Percentiles rank a stretch among this genome's conserved stretches.
These are phyloP conservation scores for Dinoponera quadriceps DNA, from an alignment of 1,140 invertebrate genomes.

Conservation along the genomic window DNA sequence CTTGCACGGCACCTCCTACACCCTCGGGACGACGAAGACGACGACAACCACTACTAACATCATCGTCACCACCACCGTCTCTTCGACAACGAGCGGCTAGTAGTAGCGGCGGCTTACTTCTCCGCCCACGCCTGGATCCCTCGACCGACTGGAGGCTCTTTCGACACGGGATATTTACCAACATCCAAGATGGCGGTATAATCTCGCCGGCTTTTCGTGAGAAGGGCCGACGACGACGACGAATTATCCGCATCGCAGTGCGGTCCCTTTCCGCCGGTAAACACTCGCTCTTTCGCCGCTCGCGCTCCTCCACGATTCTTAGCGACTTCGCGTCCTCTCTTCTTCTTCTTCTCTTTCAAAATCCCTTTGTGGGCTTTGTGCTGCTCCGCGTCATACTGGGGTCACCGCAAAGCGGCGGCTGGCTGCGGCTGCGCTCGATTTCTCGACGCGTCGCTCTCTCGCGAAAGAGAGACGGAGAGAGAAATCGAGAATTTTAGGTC, in stretches of 20 bases:
- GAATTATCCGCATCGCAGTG: slow-evolving; percentile 72
- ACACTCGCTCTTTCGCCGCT: slow-evolving; percentile 71
- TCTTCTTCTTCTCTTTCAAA: slow-evolving; percentile 42
- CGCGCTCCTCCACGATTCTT: slow-evolving; percentile 62
- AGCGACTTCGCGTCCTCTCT: slow-evolving; percentile 47
- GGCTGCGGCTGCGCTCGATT: slow-evolving; percentile 23
- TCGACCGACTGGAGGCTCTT: slow-evolving; percentile 72
- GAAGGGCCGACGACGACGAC: slow-evolving; percentile 71
- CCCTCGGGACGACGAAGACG: slow-evolving; percentile 47
- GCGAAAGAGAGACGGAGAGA: not conserved
- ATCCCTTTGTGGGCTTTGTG: slow-evolving; percentile 53
- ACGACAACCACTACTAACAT: slow-evolving; percentile 50
- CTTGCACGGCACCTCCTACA: slow-evolving; percentile 46
- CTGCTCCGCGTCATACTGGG: slow-evolving; percentile 16
- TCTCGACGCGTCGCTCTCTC: slow-evolving; percentile 56
- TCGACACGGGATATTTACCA: slow-evolving; percentile 84
- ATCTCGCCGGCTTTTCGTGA: slow-evolving; percentile 79
- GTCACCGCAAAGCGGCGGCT: slow-evolving; percentile 55
- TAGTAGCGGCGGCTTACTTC: slow-evolving; percentile 68
- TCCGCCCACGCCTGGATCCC: slow-evolving; percentile 68
- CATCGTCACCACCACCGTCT: slow-evolving; percentile 5
- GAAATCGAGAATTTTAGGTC: slow-evolving; percentile 56
- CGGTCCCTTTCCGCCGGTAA: slow-evolving; percentile 64
- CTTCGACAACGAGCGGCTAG: slow-evolving; percentile 16
- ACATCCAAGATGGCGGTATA: slow-evolving; percentile 85